Evolutionary conservation across 2,113 vertebrate species (phyloP).

Genomic region (Clupea harengus): DNA sequence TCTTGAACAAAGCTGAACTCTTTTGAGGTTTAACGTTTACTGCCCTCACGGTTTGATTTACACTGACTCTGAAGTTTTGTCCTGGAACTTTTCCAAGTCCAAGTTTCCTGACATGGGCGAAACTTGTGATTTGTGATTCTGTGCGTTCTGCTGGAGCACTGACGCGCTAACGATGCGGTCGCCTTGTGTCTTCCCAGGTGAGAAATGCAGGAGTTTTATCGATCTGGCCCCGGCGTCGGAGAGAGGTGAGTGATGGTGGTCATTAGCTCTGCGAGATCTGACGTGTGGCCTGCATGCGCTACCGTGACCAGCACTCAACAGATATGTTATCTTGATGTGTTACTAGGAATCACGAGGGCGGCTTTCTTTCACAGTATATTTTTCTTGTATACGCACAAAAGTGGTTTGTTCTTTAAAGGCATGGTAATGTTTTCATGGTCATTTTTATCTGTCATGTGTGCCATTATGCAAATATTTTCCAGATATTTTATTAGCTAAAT

Average conservation of each 20-base stretch:
- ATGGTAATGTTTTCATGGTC: neutral
- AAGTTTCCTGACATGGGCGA: neutral
- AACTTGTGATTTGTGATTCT: slow-evolving; percentile 16
- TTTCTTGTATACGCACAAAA: neutral
- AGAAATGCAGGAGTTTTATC: slow-evolving; percentile 97
- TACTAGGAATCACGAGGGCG: neutral
- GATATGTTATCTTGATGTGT: slow-evolving; percentile 22
- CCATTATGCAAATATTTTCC: neutral
- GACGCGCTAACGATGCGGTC: slow-evolving; percentile 30
- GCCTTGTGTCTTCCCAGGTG: slow-evolving; percentile 79
- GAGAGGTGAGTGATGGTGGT: slow-evolving; percentile 84
- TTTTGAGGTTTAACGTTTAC: neutral
- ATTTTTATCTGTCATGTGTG: neutral
- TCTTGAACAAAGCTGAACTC: neutral
- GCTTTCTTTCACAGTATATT: neutral
- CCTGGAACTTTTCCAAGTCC: neutral
- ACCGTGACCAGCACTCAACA: slow-evolving; percentile 2
- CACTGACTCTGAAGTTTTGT: neutral
- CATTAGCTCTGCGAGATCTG: slow-evolving; percentile 45
- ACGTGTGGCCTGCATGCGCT: slow-evolving; percentile 27
- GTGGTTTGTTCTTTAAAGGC: neutral
- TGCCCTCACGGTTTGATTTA: neutral
- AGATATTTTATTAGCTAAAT: neutral
- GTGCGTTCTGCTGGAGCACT: neutral
- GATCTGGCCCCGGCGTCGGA: slow-evolving; percentile 96